Evolutionary conservation across 2,113 vertebrate species (phyloP).

Genomic region (Nesoenas mayeri): DNA sequence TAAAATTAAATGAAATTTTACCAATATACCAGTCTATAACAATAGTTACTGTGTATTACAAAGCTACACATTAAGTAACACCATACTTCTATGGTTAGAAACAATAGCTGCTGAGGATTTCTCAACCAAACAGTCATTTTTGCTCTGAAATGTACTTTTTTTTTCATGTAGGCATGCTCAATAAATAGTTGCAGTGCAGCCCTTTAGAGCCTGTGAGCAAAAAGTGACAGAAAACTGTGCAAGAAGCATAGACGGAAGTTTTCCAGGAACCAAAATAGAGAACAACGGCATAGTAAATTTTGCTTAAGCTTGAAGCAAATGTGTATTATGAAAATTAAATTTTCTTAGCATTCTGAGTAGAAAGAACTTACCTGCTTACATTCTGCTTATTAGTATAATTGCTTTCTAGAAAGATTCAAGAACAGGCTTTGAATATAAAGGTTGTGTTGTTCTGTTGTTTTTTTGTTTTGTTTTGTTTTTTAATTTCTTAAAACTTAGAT

Average conservation of each 20-base stretch:
- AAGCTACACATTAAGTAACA: background rate
- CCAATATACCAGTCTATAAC: fast-evolving
- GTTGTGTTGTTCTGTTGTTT: no score
- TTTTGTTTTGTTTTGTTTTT: background rate
- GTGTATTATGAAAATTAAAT: background rate
- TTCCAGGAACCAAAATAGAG: background rate
- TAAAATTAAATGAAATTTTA: background rate
- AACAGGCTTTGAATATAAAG: background rate
- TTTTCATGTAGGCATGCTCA: background rate
- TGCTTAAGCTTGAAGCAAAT: background rate
- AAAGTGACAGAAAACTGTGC: background rate
- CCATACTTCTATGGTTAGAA: background rate
- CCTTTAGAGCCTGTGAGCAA: background rate
- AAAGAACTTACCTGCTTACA: background rate
- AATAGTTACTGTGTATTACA: fast-evolving
- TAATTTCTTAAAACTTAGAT: background rate
- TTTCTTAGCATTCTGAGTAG: background rate
- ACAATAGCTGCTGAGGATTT: background rate
- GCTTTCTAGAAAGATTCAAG: background rate
- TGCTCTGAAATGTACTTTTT: background rate
- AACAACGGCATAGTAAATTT: background rate
- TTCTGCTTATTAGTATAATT: background rate
- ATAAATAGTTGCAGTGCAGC: background rate
- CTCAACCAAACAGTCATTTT: background rate
- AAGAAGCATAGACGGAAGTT: background rate